Evolutionary conservation across 2,888 invertebrate species (phyloP), one percentile per base, ranked within the genome.

Genomic region (Cremastobaeus sp.): DNA sequence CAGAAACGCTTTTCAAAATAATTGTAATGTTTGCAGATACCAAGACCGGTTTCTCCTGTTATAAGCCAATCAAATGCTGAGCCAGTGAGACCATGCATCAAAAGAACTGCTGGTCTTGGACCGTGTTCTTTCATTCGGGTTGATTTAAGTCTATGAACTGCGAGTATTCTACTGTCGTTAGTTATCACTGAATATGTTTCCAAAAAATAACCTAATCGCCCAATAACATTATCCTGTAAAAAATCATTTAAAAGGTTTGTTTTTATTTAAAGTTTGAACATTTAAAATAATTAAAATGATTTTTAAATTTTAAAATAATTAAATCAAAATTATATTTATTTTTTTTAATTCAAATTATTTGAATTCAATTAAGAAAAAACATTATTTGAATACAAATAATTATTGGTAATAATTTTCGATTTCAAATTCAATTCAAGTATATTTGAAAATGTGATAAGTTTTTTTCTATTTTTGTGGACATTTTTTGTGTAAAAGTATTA

Each of bases 31-130:
- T 25, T 25, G 25, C 25, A 18, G 6, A 30, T 69, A 69, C 69
- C 69, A 6, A 69, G 39, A 18, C 60, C 41, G 0, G 30, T 45
- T 21, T 60, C 11, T 32, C 60, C 59, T 35, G 69, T 69, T 18
- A 69, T 30, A 6, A 69, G 17, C 60, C 60, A 69, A 32, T 69
- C 69, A 11, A 39, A 1, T 2, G 69, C 60, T 12, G 69, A 69
- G 5, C 69, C 69, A 11, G 60, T 32, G 14, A 69, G 17, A 15
- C 69, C 69, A 15, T 52, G 69, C 54, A 69, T 37, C 17, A 69
- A 39, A 20, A 69, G 50, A 2, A 69, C 47, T 3, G 60, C 50
- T 11, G 28, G 34, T 35, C 15, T 18, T 4, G 5, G 32, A 34
- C 2, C 9, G 2, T 5, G 3, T 3, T 41, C 20, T 12, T 34